phyloP scores from a whole-genome alignment of 1,140 invertebrate genomes.

The Drosophila azteca region DNA sequence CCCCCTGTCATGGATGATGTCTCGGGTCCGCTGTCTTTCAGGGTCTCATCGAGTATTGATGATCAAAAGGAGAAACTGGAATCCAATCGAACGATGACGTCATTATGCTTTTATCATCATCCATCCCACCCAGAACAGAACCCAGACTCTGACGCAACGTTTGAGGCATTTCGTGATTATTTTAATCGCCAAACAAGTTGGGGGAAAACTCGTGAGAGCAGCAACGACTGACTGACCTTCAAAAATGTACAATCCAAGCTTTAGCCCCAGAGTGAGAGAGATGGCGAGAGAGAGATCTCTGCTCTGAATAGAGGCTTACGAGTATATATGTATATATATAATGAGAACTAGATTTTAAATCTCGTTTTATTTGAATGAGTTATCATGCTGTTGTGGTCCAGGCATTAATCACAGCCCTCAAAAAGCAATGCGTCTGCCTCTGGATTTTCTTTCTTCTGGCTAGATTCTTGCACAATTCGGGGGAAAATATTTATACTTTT shows the following conservation, averaged over 20 bases:
- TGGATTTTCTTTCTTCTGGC: constrained; percentile 1
- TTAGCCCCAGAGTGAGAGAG: neutral
- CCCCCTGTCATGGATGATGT: too few relatives aligned
- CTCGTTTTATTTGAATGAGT: too few relatives aligned
- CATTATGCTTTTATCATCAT: constrained; percentile 17
- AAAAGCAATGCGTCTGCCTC: constrained; percentile 3
- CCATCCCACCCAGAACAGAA: neutral
- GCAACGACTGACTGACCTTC: constrained; percentile 7
- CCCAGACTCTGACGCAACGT: constrained; percentile 24
- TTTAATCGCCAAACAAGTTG: constrained; percentile 47
- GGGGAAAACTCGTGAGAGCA: neutral
- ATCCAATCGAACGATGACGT: constrained; percentile 20
- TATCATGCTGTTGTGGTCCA: too few relatives aligned
- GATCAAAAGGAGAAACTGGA: too few relatives aligned
- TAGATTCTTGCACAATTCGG: constrained; percentile 23
- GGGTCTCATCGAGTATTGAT: too few relatives aligned
- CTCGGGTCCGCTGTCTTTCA: too few relatives aligned
- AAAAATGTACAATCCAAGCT: constrained; percentile 27
- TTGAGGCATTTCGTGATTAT: constrained; percentile 27
- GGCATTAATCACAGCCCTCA: too few relatives aligned
- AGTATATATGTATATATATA: neutral
- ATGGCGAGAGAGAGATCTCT: neutral
- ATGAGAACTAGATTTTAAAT: neutral
- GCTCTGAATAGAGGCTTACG: too few relatives aligned
- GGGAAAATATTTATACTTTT: constrained; percentile 26